A percentile compares a stretch with the other conserved stretches of the same genome.
Evolutionary conservation across 2,888 invertebrate genomes (phyloP).

Genomic region (Scaptomyza flava): DNA sequence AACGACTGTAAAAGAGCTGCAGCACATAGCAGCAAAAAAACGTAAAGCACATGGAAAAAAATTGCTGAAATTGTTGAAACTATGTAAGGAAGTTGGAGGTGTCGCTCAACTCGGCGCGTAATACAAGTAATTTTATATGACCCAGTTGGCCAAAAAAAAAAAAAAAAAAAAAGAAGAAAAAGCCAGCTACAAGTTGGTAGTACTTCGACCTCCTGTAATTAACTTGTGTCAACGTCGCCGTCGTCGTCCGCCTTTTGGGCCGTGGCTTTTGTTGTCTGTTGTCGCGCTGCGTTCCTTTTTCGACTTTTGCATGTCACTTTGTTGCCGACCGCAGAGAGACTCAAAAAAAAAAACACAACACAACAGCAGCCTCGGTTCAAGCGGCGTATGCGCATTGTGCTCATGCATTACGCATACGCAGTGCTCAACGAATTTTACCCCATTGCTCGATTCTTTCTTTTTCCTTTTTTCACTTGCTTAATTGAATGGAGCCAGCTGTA

Average conservation of each 20-base stretch:
- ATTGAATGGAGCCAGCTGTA: constrained; percentile 42
- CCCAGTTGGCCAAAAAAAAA: constrained; percentile 43
- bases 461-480: constrained; percentile 9
- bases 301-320: constrained; percentile 59
- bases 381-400: constrained; percentile 57
- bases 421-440: constrained; percentile 15
- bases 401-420: constrained; percentile 61
- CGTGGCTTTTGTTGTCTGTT: constrained; percentile 54
- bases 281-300: constrained; percentile 41
- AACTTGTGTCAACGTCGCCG: constrained; percentile 58
- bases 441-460: neutral
- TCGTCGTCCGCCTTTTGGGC: constrained; percentile 38
- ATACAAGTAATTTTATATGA: constrained; percentile 58
- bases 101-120: constrained; percentile 43
- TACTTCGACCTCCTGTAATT: constrained; percentile 56
- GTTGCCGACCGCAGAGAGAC: constrained; percentile 51
- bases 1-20: constrained; percentile 38
- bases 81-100: constrained; percentile 30
- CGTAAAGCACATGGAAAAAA: neutral
- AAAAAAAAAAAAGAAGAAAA: constrained; percentile 25
- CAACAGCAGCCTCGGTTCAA: neutral
- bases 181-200: constrained; percentile 49
- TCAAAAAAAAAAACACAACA: neutral
- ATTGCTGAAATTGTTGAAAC: constrained; percentile 1
- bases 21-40: constrained; percentile 6